These are phyloP conservation scores for Griposia aprilina DNA, from an alignment of 2,888 invertebrate genomes.

Conservation along the genomic window DNA sequence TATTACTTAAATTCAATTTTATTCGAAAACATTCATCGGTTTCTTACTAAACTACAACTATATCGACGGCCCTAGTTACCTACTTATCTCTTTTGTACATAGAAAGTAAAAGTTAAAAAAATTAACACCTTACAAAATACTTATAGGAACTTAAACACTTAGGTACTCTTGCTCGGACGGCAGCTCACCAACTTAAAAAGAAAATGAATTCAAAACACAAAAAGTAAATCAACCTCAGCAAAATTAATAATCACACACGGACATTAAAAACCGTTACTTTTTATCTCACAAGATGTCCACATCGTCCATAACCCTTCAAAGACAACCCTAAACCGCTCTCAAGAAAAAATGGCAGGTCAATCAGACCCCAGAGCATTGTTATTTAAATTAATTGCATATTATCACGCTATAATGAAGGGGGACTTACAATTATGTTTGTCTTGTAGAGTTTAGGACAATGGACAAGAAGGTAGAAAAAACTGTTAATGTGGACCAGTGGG, in stretches of 20 bases:
- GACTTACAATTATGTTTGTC: conserved; percentile 77
- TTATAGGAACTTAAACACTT: too few relatives aligned
- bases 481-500: conserved; percentile 58
- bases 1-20: too few relatives aligned
- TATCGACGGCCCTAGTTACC: too few relatives aligned
- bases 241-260: conserved; percentile 5
- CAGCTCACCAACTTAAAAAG: too few relatives aligned
- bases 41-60: too few relatives aligned
- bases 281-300: conserved; percentile 58
- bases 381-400: conserved; percentile 81
- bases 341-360: conserved; percentile 71
- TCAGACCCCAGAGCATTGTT: conserved; percentile 68
- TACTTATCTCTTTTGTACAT: too few relatives aligned
- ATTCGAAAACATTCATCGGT: too few relatives aligned
- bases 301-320: conserved; percentile 57
- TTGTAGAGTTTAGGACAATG: conserved; percentile 65
- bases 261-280: conserved; percentile 47
- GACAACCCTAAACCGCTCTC: conserved; percentile 56
- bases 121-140: too few relatives aligned
- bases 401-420: conserved; percentile 55
- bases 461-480: conserved; percentile 64
- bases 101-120: too few relatives aligned
- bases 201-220: not conserved
- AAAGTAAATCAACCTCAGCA: not conserved
- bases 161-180: too few relatives aligned